phyloP scores from a whole-genome alignment of 2,888 invertebrate genomes.

The Petrophora chlorosata region DNA sequence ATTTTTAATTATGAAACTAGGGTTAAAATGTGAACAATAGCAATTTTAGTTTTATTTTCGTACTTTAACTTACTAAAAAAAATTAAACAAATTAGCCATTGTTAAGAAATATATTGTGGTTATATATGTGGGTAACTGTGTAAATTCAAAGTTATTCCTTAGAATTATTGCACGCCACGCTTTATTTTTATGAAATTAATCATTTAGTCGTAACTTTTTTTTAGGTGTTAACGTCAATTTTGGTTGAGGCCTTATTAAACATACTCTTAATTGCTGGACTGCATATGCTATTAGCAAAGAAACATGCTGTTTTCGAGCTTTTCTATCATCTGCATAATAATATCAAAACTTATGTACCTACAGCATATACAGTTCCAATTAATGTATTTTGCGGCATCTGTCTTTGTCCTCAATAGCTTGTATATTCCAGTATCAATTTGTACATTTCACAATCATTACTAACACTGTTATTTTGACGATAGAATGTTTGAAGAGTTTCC shows the following conservation, averaged over 20 bases:
- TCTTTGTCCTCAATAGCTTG: neutral
- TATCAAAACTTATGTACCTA: too few species aligned
- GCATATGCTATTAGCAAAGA: neutral
- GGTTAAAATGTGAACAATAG: too few species aligned
- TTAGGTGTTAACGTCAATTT: neutral
- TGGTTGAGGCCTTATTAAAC: slow-evolving; percentile 8
- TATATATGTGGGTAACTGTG: too few species aligned
- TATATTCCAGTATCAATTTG: slow-evolving; percentile 2
- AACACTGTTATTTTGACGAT: slow-evolving; percentile 74
- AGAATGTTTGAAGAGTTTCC: slow-evolving; percentile 83
- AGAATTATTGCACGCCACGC: slow-evolving; percentile 1
- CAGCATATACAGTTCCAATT: too few species aligned
- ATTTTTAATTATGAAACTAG: too few species aligned
- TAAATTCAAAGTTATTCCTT: neutral
- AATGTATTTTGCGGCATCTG: too few species aligned
- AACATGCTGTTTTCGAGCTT: too few species aligned
- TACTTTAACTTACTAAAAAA: too few species aligned
- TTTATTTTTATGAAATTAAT: neutral
- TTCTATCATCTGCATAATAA: neutral
- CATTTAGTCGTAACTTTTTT: neutral
- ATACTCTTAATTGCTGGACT: slow-evolving; percentile 1
- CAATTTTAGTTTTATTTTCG: too few species aligned
- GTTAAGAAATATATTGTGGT: too few species aligned
- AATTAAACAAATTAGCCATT: too few species aligned
- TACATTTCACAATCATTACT: slow-evolving; percentile 50